Evolutionary conservation across 2,113 vertebrate species (phyloP).

Genomic region (Myrmophylax atrothorax): DNA sequence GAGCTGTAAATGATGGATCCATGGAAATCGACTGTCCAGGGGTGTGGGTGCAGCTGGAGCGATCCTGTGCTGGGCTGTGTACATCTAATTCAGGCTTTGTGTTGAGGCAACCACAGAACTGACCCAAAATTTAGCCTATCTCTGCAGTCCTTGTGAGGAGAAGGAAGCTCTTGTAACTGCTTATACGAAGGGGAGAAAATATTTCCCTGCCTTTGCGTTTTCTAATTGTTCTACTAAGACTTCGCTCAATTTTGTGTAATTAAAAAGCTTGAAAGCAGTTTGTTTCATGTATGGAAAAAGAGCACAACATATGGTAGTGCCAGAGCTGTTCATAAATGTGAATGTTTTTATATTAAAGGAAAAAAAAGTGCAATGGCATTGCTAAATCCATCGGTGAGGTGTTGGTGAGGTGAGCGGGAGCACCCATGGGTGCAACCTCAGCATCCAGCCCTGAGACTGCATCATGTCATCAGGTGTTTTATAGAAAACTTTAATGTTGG

Average conservation of each 20-base stretch:
- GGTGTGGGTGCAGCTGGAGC: rapidly evolving
- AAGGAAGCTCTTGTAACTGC: too few relatives aligned
- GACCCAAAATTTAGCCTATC: neutral
- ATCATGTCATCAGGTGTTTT: neutral
- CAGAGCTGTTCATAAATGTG: neutral
- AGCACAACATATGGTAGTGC: neutral
- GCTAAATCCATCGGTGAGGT: neutral
- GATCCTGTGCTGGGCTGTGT: rapidly evolving
- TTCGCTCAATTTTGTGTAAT: neutral
- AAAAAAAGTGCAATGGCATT: neutral
- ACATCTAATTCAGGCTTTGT: neutral
- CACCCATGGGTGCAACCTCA: neutral
- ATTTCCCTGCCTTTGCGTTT: neutral
- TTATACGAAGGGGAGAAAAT: neutral
- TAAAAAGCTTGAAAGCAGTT: slow-evolving; percentile 31
- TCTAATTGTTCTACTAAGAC: neutral
- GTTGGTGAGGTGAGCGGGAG: neutral
- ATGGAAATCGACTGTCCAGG: neutral
- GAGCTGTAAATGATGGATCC: neutral
- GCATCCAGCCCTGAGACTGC: neutral
- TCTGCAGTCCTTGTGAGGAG: neutral
- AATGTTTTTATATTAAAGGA: neutral
- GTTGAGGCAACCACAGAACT: neutral
- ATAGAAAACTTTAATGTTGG: neutral
- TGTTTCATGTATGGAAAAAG: neutral